Evolutionary conservation across 2,113 vertebrate species (phyloP).

Genomic region (Thryonomys swinderianus): DNA sequence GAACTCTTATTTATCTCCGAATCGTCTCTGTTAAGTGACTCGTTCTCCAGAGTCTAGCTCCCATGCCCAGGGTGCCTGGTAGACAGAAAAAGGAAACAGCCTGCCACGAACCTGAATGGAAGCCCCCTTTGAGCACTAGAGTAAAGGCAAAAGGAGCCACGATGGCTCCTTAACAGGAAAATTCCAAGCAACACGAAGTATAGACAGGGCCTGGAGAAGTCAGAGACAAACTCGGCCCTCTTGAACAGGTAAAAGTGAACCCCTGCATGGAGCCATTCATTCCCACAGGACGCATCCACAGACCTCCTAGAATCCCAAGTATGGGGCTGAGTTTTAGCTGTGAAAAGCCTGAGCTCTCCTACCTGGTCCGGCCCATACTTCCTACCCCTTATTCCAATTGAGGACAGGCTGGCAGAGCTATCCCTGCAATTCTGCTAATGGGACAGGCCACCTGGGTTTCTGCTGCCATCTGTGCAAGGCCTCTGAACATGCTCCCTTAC

Average conservation of each 20-base stretch:
- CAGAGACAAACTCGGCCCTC: background rate
- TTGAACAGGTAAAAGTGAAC: background rate
- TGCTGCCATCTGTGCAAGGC: conserved; percentile 46
- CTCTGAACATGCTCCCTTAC: conserved; percentile 73
- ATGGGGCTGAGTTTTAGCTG: background rate
- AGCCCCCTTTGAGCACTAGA: conserved; percentile 32
- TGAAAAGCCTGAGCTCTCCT: conserved; percentile 66
- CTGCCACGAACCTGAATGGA: background rate
- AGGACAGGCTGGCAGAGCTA: conserved; percentile 44
- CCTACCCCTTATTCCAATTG: conserved; percentile 49
- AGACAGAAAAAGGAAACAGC: background rate
- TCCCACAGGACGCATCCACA: background rate
- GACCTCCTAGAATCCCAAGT: fast-evolving
- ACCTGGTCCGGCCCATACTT: conserved; percentile 77
- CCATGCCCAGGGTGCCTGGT: background rate
- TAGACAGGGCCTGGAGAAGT: background rate
- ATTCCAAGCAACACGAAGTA: background rate
- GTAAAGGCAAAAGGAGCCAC: conserved; percentile 37
- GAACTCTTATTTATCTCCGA: background rate
- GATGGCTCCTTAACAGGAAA: conserved; percentile 62
- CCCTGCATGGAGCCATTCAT: background rate
- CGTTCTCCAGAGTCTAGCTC: background rate
- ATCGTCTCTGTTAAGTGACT: background rate
- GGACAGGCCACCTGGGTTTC: background rate
- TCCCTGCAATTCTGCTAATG: background rate